Evolutionary conservation across 2,113 vertebrate genomes (phyloP), one percentile per base, ranked within the genome.

Genomic region (Pelobates fuscus): DNA sequence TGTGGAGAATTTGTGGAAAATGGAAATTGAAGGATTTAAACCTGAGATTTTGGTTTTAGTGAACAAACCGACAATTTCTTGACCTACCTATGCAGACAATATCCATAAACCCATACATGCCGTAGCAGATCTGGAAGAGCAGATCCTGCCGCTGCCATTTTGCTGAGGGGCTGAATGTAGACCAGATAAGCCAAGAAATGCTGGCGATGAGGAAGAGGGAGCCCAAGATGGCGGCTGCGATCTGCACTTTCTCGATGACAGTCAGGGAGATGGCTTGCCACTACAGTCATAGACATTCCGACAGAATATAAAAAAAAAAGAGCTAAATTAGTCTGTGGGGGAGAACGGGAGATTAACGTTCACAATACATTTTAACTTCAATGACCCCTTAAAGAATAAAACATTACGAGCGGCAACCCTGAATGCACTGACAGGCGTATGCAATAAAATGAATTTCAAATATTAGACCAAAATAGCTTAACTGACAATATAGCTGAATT

Each of bases 91-190:
- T 95, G 90, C 97, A 99, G 86, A 98, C 96, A 82, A 99, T 92
- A 69, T 99, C 97, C 97, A 99, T 99, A 91, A 99, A 98, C 90
- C 97, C 97, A 0, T 99, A 99, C 97, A 99, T 98, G 86, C 96
- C 96, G 8, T 99, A 99, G 90, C 97, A 99, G 92, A 99, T 98
- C 95, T 99, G 97, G 91, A 99, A 99, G 80, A 99, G 97, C 84
- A 99, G 94, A 88, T 99, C 97, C 86, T 98, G 97, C 52, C 97
- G 93, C 84, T 99, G 97, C 97, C 97, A 99, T 78, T 95, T 97
- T 67, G 97, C 97, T 0, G 96, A 98, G 18, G 97, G 97, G 84
- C 97, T 99, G 88, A 98, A 94, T 63, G 96, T 98, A 0, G 97
- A 99, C 97, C 97, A 99, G 85, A 98, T 95, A 86, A 99, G 91